Base-by-base conservation (phyloP, 2,113 vertebrate genomes). In the Ictalurus furcatus region DNA sequence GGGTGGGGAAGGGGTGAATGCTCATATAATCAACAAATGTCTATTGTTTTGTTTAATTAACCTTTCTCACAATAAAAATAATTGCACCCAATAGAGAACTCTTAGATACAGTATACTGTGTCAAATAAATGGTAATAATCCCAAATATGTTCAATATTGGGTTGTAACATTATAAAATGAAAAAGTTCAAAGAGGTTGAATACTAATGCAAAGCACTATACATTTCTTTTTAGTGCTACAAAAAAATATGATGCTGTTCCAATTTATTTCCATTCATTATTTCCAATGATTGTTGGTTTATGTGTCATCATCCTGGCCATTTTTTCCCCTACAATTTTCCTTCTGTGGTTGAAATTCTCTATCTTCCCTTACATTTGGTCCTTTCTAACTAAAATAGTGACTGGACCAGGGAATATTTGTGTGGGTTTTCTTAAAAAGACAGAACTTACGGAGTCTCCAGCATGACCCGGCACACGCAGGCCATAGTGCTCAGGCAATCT, bases 401-500 rank as follows among this genome's bases (percentile, higher is more conserved):
- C 59, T 84, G 37, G 21, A 52, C 56, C 1, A 11, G 14, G n/a
- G 21, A 19, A 19, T 23, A 69, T 52, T 19, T 71, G 4, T 81
- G 34, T 30, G 17, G 40, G 28, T 6, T 28, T 12, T 17, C 13
- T 52, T 79, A 1, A 85, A 11, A 67, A 37, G 17, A n/a, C 63
- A 17, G 30, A 25, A 97, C 97, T 97, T 93, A 98, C 97, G 97
- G 97, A 34, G 97, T 98, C 94, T 98, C 97, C 94, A 98, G 94
- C 97, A 98, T 98, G 93, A 98, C 97, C 84, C 97, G 96, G 91
- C 97, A 98, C 91, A 98, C 97, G 0, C 97, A 97, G 88, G 97
- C 97, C 97, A 98, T 98, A 94, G 97, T 98, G 95, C 97, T 98
- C 92, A 98, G 95, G 90, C 97, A 98, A 94, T 98, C 97, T 37